phyloP scores from a whole-genome alignment of 2,113 vertebrate genomes.

The Danio rerio region GRCz12tu NC_133180.1:73320501-73321000 shows the following conservation, averaged over 20 bases:
- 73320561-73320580: background rate
- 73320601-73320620: constrained; percentile 30
- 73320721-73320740: no score
- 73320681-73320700: background rate
- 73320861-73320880: background rate
- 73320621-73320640: background rate
- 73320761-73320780: background rate
- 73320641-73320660: constrained; percentile 15
- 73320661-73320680: constrained; percentile 37
- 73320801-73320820: background rate
- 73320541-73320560: background rate
- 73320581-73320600: constrained; percentile 36
- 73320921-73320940: background rate
- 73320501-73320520: background rate
- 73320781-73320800: background rate
- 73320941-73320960: background rate
- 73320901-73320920: constrained; percentile 1
- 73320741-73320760: no score
- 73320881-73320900: constrained; percentile 26
- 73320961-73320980: background rate
- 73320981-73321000: constrained; percentile 3
- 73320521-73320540: background rate
- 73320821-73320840: background rate
- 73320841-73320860: background rate
- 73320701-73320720: background rate